Percentiles rank a stretch among this genome's conserved stretches.
Evolutionary conservation across 2,113 vertebrate genomes (phyloP).

Genomic region (Balaeniceps rex): DNA sequence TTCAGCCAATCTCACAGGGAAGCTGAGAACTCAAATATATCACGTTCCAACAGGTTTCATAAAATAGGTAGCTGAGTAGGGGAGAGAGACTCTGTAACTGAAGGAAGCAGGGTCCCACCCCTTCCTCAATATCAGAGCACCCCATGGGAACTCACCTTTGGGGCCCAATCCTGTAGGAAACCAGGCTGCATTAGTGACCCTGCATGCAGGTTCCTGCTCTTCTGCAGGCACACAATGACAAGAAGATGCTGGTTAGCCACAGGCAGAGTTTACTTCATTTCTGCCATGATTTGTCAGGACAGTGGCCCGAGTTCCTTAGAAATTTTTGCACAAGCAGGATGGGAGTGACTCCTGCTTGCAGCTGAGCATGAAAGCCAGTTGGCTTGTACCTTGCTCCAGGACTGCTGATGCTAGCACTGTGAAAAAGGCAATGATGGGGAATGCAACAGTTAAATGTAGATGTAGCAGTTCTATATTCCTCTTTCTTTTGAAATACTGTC

Average conservation of each 20-base stretch:
- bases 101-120: background rate
- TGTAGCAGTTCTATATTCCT: background rate
- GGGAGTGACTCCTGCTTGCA: background rate
- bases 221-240: background rate
- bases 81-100: background rate
- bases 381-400: background rate
- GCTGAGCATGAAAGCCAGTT: background rate
- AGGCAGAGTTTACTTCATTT: background rate
- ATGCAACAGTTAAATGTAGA: background rate
- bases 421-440: background rate
- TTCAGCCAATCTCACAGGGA: background rate
- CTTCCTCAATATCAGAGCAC: background rate
- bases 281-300: background rate
- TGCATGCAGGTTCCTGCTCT: background rate
- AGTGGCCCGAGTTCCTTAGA: background rate
- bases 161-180: background rate
- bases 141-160: background rate
- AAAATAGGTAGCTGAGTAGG: background rate
- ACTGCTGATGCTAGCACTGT: background rate
- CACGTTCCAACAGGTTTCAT: background rate
- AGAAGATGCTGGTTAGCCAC: background rate
- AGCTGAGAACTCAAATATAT: background rate
- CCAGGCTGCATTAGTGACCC: background rate
- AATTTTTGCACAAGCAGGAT: background rate
- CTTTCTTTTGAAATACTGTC: background rate